A percentile compares a stretch with the other conserved stretches of the same genome.
Conservation (phyloP, 2,888 invertebrate species). For the Synanthedon tipuliformis region DNA sequence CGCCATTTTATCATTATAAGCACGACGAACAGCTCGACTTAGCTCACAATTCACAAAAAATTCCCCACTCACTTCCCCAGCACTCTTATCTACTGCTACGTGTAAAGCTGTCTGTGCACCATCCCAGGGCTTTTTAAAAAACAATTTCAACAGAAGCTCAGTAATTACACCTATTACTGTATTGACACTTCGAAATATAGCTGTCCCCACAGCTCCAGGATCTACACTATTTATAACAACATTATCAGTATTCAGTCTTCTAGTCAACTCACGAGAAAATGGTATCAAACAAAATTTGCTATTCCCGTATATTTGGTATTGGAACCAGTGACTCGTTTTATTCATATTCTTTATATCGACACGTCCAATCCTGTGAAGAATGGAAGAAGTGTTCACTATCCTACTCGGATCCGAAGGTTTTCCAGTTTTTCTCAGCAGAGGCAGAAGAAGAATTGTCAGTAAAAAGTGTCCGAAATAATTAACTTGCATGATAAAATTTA, state of each 20-base stretch:
- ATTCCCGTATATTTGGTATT: conserved; percentile 65
- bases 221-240: conserved; percentile 85
- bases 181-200: conserved; percentile 72
- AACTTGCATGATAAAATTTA: conserved; percentile 90
- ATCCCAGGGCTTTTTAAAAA: conserved; percentile 81
- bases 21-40: conserved; percentile 66
- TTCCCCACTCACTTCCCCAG: conserved; percentile 76
- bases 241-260: conserved; percentile 71
- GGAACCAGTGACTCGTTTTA: conserved; percentile 66
- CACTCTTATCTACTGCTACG: conserved; percentile 78
- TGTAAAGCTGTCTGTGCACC: conserved; percentile 86
- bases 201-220: conserved; percentile 85
- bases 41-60: conserved; percentile 83
- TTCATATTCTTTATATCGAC: conserved; percentile 78
- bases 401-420: conserved; percentile 73
- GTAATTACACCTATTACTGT: conserved; percentile 66
- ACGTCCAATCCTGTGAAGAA: conserved; percentile 76
- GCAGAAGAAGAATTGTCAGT: conserved; percentile 87
- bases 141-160: conserved; percentile 70
- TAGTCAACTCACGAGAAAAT: conserved; percentile 78
- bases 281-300: conserved; percentile 81
- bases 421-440: conserved; percentile 74
- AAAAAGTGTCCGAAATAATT: conserved; percentile 95
- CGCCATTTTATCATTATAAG: conserved; percentile 74
- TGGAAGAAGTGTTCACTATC: conserved; percentile 83